These are phyloP conservation scores for Lepilemur ruficaudatus DNA, from an alignment of 2,797 vertebrate species.

Conservation along the genomic window DNA sequence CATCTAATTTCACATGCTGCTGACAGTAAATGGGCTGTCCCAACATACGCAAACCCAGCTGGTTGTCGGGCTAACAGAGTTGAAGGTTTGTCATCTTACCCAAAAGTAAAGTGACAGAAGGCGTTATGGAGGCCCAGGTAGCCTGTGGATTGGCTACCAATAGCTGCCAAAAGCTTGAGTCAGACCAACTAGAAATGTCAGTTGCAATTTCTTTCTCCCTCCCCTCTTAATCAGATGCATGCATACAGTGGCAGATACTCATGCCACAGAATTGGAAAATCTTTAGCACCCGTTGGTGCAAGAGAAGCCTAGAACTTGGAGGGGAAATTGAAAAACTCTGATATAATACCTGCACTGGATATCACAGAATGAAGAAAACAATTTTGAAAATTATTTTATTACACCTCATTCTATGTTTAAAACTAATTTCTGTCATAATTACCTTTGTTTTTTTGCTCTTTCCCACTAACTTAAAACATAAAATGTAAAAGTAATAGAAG, in stretches of 20 bases:
- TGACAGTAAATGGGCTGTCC: not conserved
- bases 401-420: not conserved
- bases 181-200: not conserved
- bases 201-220: accelerated
- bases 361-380: not conserved
- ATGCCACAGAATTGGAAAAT: accelerated
- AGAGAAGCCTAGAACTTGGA: not conserved
- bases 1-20: accelerated
- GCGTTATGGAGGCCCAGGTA: accelerated
- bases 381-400: not conserved
- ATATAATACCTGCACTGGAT: too few species aligned
- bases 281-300: not conserved
- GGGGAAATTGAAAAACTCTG: not conserved
- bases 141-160: too few species aligned
- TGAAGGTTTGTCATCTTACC: not conserved
- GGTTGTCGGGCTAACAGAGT: not conserved
- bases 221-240: too few species aligned
- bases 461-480: not conserved
- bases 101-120: accelerated
- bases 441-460: not conserved
- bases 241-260: too few species aligned
- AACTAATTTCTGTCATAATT: not conserved
- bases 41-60: too few species aligned
- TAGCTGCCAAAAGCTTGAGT: too few species aligned
- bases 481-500: not conserved